Percentiles rank a stretch among this genome's conserved stretches.
Conservation (phyloP, 2,888 invertebrate genomes). For the Euplexia lucipara region DNA sequence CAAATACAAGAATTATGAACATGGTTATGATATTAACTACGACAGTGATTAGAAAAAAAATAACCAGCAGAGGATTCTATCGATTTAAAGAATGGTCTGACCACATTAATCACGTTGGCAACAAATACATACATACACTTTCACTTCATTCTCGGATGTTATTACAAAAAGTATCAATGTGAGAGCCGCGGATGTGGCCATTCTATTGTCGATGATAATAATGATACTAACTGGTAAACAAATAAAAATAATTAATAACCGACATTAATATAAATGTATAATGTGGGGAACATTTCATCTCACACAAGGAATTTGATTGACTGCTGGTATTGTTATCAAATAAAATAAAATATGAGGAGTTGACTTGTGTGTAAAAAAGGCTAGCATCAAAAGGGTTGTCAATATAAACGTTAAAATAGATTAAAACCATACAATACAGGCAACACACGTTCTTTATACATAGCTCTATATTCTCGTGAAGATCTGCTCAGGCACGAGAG, state of each 20-base stretch:
- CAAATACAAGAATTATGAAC: conserved; percentile 87
- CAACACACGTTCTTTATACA: conserved; percentile 40
- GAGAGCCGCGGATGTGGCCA: conserved; percentile 54
- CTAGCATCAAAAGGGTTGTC: conserved; percentile 49
- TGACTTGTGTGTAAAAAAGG: conserved; percentile 49
- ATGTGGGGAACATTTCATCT: conserved; percentile 47
- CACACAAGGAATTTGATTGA: conserved; percentile 42
- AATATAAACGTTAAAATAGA: conserved; percentile 39
- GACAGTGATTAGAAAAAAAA: conserved; percentile 71
- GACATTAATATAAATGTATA: conserved; percentile 52
- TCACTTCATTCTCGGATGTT: conserved; percentile 60
- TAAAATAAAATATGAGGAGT: conserved; percentile 40
- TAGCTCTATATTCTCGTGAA: conserved; percentile 34
- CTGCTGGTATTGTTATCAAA: conserved; percentile 41
- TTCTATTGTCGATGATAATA: conserved; percentile 63
- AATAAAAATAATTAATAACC: conserved; percentile 57
- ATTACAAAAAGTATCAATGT: conserved; percentile 47
- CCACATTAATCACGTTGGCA: conserved; percentile 38
- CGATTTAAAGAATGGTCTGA: conserved; percentile 59
- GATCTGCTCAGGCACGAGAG: conserved; percentile 24
- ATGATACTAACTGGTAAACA: conserved; percentile 67
- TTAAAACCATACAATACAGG: conserved; percentile 51
- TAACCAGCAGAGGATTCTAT: conserved; percentile 52
- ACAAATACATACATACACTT: conserved; percentile 35
- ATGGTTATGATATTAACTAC: conserved; percentile 86